Percentiles rank a stretch among this genome's conserved stretches.
These are phyloP conservation scores for Oncorhynchus kisutch DNA, from an alignment of 2,113 vertebrate species.

Conservation along the genomic window DNA sequence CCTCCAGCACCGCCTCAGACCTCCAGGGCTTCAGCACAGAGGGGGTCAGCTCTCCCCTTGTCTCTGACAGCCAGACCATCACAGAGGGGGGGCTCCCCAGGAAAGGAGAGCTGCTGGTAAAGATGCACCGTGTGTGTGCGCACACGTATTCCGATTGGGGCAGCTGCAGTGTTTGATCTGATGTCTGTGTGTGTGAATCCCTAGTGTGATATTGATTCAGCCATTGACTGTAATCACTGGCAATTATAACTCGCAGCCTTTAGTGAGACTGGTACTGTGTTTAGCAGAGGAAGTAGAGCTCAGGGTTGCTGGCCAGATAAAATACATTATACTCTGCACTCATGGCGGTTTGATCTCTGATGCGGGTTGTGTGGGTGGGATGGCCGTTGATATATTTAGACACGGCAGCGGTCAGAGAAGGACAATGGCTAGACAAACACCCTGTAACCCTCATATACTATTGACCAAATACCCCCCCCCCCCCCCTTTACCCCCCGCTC, in stretches of 20 bases:
- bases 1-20: conserved; percentile 74
- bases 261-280: conserved; percentile 20
- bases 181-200: neutral
- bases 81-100: conserved; percentile 42
- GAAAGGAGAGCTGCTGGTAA: conserved; percentile 66
- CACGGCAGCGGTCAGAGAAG: conserved; percentile 20
- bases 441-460: conserved; percentile 11
- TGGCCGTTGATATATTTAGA: conserved; percentile 25
- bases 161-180: too few species aligned
- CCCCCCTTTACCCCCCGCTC: neutral
- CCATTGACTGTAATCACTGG: conserved; percentile 10
- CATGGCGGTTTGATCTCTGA: conserved; percentile 8
- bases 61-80: conserved; percentile 53
- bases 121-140: conserved; percentile 11
- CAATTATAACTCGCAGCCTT: neutral
- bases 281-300: conserved; percentile 21
- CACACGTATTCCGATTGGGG: neutral
- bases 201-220: conserved; percentile 21
- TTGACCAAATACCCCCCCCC: neutral
- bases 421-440: conserved; percentile 19
- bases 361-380: neutral
- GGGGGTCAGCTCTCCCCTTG: conserved; percentile 45
- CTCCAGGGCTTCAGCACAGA: conserved; percentile 74
- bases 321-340: conserved; percentile 13
- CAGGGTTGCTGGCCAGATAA: conserved; percentile 2